Conservation (phyloP, 2,797 vertebrate species). For the Enoplosus armatus region DNA sequence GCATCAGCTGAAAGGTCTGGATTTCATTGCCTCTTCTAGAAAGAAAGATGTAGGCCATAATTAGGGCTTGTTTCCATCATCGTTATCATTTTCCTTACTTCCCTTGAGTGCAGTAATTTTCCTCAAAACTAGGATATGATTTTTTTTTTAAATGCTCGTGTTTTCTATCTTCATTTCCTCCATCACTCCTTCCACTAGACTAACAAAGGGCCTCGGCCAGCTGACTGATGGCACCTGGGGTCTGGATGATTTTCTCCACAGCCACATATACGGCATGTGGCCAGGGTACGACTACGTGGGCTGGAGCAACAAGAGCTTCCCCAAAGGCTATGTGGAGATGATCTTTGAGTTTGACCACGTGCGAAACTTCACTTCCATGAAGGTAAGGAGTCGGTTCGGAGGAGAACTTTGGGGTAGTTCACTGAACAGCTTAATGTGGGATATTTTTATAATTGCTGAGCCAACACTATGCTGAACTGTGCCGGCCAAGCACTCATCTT, state of each 20-base stretch:
- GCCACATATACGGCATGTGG: slow-evolving; percentile 92
- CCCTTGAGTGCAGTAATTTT: background rate
- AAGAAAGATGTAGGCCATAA: background rate
- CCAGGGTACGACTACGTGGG: slow-evolving; percentile 97
- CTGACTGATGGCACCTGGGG: slow-evolving; percentile 95
- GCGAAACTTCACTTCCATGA: slow-evolving; percentile 97
- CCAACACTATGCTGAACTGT: background rate
- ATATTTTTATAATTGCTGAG: slow-evolving; percentile 38
- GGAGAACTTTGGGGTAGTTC: background rate
- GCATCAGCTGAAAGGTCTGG: slow-evolving; percentile 90
- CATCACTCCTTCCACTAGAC: slow-evolving; percentile 75
- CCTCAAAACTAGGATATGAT: background rate
- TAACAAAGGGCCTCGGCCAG: slow-evolving; percentile 95
- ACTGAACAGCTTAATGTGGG: background rate
- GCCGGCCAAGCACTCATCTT: slow-evolving; percentile 7
- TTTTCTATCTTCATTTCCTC: background rate
- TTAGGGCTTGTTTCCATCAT: background rate
- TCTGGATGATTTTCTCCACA: slow-evolving; percentile 95
- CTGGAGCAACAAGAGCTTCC: slow-evolving; percentile 93
- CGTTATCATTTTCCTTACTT: background rate
- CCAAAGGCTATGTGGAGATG: slow-evolving; percentile 92
- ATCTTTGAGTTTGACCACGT: slow-evolving; percentile 95
- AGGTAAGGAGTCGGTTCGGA: slow-evolving; percentile 83
- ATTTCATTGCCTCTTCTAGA: background rate
- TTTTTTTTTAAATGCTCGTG: background rate